phyloP scores from a whole-genome alignment of 2,113 vertebrate genomes.

The Poicephalus gulielmi region DNA sequence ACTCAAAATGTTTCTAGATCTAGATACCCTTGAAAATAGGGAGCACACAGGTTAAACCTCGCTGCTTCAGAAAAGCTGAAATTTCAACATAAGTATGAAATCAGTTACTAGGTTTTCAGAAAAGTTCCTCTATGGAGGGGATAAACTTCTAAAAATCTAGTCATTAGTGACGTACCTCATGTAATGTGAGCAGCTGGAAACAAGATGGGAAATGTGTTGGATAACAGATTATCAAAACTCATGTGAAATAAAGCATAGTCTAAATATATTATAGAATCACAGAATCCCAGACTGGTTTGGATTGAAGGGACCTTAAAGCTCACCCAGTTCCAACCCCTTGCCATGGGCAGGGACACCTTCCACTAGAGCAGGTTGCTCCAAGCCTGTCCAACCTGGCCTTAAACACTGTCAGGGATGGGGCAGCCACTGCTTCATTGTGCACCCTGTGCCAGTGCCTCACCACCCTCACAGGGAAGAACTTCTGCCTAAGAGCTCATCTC shows the following conservation, averaged over 20 bases:
- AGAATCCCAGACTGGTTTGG: not conserved
- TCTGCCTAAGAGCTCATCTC: not conserved
- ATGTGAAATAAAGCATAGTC: not conserved
- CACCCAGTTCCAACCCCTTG: not conserved
- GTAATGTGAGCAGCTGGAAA: not conserved
- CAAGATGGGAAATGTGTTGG: not conserved
- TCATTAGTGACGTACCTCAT: not conserved
- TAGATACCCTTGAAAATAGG: not conserved
- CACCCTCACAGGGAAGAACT: not conserved
- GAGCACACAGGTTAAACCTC: not conserved
- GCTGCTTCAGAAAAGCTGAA: not conserved
- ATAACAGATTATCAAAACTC: not conserved
- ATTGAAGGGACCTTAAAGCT: not conserved
- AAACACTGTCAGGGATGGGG: not conserved
- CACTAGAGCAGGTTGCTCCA: not conserved
- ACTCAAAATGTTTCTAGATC: not conserved
- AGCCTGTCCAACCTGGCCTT: not conserved
- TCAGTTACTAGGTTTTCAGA: not conserved
- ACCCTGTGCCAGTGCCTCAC: not conserved
- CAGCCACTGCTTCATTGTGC: not conserved
- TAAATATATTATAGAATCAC: not conserved
- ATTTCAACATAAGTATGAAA: not conserved
- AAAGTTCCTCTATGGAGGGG: not conserved
- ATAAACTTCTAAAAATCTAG: not conserved
- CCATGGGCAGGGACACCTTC: not conserved